Evolutionary conservation across 2,797 vertebrate species (phyloP), one percentile per base, ranked within the genome.

Genomic region (Myripristis murdjan): DNA sequence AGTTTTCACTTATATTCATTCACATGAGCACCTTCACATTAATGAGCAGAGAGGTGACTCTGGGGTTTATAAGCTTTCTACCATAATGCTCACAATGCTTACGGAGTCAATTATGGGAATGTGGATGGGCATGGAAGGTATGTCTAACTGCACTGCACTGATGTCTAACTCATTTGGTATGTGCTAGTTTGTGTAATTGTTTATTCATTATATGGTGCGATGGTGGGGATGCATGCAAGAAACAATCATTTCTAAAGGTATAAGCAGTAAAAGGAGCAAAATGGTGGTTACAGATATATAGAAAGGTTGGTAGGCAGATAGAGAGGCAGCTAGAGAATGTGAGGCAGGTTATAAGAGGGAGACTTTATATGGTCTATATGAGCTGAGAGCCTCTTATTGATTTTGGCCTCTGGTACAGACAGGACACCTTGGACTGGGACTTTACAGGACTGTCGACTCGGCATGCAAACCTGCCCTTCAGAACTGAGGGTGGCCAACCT

Each of bases 381-480:
- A 74, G 72, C 72, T 82, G 62, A 81, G 28, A 69, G 56, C 28
- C 55, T 66, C 48, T 60, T 66, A 86, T 86, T 77, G 85, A 85
- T 86, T 84, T 75, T 73, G 47, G 48, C 66, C 63, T 61, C 66
- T 16, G 6, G 72, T 57, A 57, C 46, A 70, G 75, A 56, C 14
- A 22, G 64, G 52, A 74, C 44, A 68, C 60, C 68, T 66, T 69
- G 37, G 33, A 53, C 64, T 33, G 58, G 57, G 22, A 44, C 59
- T 58, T 64, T 65, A 64, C 41, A 73, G 57, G 63, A 82, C 57
- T 73, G 62, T 75, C 82, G 77, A 80, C 68, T 59, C 76, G 68
- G 49, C 78, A 68, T 64, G 33, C 56, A 39, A 6, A 58, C 35
- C 55, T 39, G 55, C 55, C 55, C 55, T 58, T 20, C 35, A 22